These are phyloP conservation scores for Sciurus carolinensis DNA, from an alignment of 2,797 vertebrate species.

Conservation along the genomic window DNA sequence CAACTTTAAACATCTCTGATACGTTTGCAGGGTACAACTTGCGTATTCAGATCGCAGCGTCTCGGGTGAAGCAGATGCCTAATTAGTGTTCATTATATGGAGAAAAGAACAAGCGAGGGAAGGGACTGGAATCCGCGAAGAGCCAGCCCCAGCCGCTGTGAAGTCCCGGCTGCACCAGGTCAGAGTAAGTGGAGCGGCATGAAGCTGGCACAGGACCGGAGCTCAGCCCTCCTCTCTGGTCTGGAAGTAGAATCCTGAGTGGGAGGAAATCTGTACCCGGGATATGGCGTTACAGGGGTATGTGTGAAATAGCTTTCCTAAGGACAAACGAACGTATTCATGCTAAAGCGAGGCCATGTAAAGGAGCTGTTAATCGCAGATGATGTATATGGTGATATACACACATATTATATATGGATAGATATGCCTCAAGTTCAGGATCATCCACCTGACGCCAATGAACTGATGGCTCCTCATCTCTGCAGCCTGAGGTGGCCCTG, in stretches of 20 bases:
- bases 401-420: background rate
- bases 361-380: background rate
- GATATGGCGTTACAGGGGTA: background rate
- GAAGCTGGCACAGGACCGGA: background rate
- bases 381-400: background rate
- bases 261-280: background rate
- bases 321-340: background rate
- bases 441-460: background rate
- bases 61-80: background rate
- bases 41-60: background rate
- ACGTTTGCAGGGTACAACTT: background rate
- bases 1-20: background rate
- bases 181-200: accelerated
- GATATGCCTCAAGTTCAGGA: background rate
- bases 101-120: background rate
- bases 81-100: background rate
- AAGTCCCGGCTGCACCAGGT: accelerated
- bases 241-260: background rate
- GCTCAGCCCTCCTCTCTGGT: background rate
- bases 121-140: background rate
- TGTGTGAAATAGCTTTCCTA: slow-evolving; percentile 3
- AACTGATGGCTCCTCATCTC: background rate
- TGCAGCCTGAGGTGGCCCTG: background rate
- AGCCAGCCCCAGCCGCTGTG: background rate
- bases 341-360: background rate